Conservation (phyloP, 2,113 vertebrate species). For the Megaptera novaeangliae region DNA sequence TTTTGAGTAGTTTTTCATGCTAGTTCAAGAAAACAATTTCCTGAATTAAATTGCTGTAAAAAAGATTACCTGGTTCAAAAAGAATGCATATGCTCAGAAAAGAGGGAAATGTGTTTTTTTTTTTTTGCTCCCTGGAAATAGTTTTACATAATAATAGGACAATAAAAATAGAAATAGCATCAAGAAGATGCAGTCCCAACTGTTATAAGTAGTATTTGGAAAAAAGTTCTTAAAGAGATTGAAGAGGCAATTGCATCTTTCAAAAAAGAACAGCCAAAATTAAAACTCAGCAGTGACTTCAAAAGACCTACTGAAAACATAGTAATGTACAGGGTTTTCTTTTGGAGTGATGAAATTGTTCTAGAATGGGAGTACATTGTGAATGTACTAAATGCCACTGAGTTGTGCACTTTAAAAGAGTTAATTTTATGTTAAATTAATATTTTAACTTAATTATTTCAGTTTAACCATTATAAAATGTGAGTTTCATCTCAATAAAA, state of each 20-base stretch:
- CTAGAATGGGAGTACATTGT: not conserved
- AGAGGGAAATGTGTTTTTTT: not conserved
- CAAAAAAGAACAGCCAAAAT: not conserved
- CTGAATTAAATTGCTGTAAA: not conserved
- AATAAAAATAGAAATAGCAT: not conserved
- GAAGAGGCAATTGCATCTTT: not conserved
- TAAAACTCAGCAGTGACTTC: not conserved
- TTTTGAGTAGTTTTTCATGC: not conserved
- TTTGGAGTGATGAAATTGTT: not conserved
- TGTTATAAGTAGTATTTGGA: not conserved
- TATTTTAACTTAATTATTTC: constrained; percentile 22
- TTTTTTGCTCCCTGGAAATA: not conserved
- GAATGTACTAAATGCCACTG: not conserved
- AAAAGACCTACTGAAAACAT: not conserved
- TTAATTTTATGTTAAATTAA: not conserved
- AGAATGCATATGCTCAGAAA: not conserved
- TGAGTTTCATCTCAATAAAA: not conserved
- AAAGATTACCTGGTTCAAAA: not conserved
- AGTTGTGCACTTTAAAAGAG: not conserved
- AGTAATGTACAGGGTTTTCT: not conserved
- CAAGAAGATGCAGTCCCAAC: not conserved
- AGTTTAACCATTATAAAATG: not conserved
- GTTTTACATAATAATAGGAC: not conserved
- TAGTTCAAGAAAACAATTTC: not conserved
- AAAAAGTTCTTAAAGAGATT: not conserved